These are phyloP conservation scores for Smittia aterrima DNA, from an alignment of 2,888 invertebrate species.

Conservation along the genomic window DNA sequence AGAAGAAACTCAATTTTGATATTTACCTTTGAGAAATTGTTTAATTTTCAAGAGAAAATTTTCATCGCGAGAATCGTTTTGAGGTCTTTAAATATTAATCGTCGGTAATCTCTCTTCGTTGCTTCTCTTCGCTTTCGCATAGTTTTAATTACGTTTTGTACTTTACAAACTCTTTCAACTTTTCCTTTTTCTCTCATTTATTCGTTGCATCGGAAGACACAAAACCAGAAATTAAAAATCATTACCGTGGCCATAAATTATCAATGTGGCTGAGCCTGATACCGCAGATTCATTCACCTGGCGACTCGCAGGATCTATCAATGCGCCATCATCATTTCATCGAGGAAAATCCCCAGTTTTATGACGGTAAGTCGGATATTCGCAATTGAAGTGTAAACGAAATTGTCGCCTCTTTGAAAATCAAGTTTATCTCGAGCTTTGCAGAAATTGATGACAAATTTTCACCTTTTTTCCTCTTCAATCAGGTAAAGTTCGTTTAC, in stretches of 20 bases:
- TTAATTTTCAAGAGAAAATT: too few relatives aligned
- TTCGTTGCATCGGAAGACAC: constrained; percentile 55
- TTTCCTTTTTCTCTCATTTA: constrained; percentile 38
- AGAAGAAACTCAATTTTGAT: too few relatives aligned
- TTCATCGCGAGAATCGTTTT: neutral
- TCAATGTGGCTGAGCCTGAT: constrained; percentile 89
- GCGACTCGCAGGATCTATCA: constrained; percentile 71
- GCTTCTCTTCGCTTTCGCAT: neutral
- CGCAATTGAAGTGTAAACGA: neutral
- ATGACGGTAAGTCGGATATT: constrained; percentile 62
- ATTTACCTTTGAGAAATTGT: too few relatives aligned
- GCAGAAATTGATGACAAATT: neutral
- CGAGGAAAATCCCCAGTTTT: constrained; percentile 74
- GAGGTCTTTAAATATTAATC: neutral
- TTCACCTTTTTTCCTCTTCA: constrained; percentile 28
- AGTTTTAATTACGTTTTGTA: constrained; percentile 45
- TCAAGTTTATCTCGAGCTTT: neutral
- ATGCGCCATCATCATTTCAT: constrained; percentile 87
- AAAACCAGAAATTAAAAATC: constrained; percentile 78
- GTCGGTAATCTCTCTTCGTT: neutral
- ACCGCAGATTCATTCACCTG: constrained; percentile 84
- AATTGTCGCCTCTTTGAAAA: too few relatives aligned
- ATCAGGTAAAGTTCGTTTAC: constrained; percentile 72
- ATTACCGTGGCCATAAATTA: constrained; percentile 92
- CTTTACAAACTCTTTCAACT: neutral